Evolutionary conservation across 2,888 invertebrate genomes (phyloP).

Genomic region (Stenichneumon culpator): DNA sequence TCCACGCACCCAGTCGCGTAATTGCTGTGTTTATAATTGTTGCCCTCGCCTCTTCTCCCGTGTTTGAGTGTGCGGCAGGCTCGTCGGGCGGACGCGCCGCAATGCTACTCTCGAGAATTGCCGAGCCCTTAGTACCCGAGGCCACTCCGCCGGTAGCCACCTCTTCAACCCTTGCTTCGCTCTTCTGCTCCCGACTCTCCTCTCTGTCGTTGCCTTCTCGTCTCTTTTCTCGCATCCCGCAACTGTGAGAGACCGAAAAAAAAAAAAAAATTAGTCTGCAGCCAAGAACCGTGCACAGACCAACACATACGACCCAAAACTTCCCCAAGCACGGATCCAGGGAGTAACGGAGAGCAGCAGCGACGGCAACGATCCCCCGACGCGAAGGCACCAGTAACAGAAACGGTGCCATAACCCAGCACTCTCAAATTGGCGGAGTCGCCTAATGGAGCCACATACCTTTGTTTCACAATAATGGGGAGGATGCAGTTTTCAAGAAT

Average conservation of each 20-base stretch:
- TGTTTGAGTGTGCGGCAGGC: slow-evolving; percentile 26
- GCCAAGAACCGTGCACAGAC: slow-evolving; percentile 39
- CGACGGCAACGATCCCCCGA: slow-evolving; percentile 3
- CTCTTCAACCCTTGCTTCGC: slow-evolving; percentile 62
- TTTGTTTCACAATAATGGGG: slow-evolving; percentile 66
- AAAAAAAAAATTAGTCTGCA: slow-evolving; percentile 75
- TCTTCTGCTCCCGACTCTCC: slow-evolving; percentile 15
- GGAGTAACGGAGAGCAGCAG: background rate
- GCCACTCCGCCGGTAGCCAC: slow-evolving; percentile 66
- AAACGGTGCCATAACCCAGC: slow-evolving; percentile 45
- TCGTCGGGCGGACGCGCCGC: slow-evolving; percentile 35
- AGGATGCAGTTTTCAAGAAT: slow-evolving; percentile 68
- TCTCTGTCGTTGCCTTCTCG: slow-evolving; percentile 36
- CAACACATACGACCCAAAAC: background rate
- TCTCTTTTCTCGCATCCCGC: slow-evolving; percentile 56
- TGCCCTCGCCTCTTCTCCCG: slow-evolving; percentile 71
- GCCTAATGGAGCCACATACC: slow-evolving; percentile 64
- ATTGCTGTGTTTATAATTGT: slow-evolving; percentile 82
- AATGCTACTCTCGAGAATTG: slow-evolving; percentile 65
- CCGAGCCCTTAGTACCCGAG: slow-evolving; percentile 58
- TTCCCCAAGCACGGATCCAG: slow-evolving; percentile 3
- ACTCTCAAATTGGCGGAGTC: slow-evolving; percentile 65
- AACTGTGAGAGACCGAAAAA: slow-evolving; percentile 55
- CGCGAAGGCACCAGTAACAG: slow-evolving; percentile 36
- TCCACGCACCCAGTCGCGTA: slow-evolving; percentile 74